Base-by-base conservation (phyloP, 2,113 vertebrate species). In the Sinosuthora webbiana region DNA sequence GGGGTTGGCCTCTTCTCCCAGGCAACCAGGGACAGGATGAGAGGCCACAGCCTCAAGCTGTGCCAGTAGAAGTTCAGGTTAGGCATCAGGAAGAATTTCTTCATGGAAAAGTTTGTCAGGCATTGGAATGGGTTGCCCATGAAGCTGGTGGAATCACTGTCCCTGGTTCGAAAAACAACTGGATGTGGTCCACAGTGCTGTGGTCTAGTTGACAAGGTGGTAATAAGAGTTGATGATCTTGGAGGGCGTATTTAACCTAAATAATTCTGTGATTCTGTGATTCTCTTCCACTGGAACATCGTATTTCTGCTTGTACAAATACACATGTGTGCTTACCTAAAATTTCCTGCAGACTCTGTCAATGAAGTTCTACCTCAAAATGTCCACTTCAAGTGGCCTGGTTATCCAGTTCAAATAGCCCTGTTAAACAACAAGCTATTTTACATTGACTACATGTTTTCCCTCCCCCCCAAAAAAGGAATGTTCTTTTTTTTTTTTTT, bases 401-500 rank as follows among this genome's bases (percentile, higher is more conserved):
- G 17, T 91, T 56, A 62, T 15, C 24, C 18, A 65, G 6, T 85
- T 82, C 47, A 70, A 87, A 68, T 11, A 71, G 4, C 11, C 30
- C 79, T 30, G 12, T 85, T 78, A 49, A 53, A 30, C 13, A 75
- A 12, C 11, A 57, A 47, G 41, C 5, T 62, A 19, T n/a, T 67
- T 74, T 28, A 41, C 74, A 74, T 11, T 22, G 6, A 41, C 8
- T 33, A 11, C 0, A 0, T 18, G 13, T 37, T 60, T 47, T 16
- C 4, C n/a, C n/a, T n/a, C n/a, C n/a, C n/a, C 7, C 12, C 1
- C 0, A 2, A 67, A 86, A 70, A 4, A 74, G 4, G 15, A 49
- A 39, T 31, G 2, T 47, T 11, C 2, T 68, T 13, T 83, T 4
- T 24, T 6, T 2, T 19, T 31, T 25, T 37, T 11, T 3, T 27